phyloP scores from a whole-genome alignment of 2,113 vertebrate genomes.

The Leuciscus idus region DNA sequence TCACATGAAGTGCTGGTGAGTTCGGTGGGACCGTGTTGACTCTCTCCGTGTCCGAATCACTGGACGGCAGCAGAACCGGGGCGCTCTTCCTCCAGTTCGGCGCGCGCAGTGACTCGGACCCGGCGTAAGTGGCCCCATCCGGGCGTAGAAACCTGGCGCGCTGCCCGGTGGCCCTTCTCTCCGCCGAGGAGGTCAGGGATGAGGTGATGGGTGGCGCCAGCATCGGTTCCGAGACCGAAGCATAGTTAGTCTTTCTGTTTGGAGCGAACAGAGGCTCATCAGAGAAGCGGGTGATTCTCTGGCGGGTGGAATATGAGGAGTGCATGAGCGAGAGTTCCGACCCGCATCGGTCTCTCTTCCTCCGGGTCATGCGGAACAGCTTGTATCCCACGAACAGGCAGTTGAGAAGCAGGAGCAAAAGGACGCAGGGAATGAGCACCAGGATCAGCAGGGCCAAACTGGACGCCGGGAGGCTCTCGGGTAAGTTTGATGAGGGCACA shows the following conservation, averaged over 20 bases:
- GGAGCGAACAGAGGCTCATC: conserved; percentile 58
- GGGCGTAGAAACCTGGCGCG: conserved; percentile 63
- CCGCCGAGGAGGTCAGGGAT: conserved; percentile 72
- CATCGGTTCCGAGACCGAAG: conserved; percentile 69
- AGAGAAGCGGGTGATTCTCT: conserved; percentile 52
- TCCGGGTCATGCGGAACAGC: conserved; percentile 64
- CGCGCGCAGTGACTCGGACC: conserved; percentile 66
- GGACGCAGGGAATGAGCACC: conserved; percentile 76
- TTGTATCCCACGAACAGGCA: conserved; percentile 78
- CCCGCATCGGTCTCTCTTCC: conserved; percentile 44
- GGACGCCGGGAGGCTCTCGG: conserved; percentile 64
- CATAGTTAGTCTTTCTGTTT: conserved; percentile 56
- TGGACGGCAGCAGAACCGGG: conserved; percentile 64
- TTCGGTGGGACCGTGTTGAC: conserved; percentile 76
- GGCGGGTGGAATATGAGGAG: conserved; percentile 64
- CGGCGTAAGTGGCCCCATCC: conserved; percentile 65
- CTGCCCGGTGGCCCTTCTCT: conserved; percentile 59
- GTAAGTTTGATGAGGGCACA: conserved; percentile 53
- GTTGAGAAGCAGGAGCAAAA: conserved; percentile 77
- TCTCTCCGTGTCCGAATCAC: conserved; percentile 70
- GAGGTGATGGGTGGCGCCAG: conserved; percentile 71
- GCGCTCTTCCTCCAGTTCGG: conserved; percentile 70
- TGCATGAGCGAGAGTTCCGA: conserved; percentile 62
- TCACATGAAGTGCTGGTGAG: conserved; percentile 67
- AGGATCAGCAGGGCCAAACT: conserved; percentile 74